Conservation (phyloP, 2,113 vertebrate genomes). For the Cololabis saira region DNA sequence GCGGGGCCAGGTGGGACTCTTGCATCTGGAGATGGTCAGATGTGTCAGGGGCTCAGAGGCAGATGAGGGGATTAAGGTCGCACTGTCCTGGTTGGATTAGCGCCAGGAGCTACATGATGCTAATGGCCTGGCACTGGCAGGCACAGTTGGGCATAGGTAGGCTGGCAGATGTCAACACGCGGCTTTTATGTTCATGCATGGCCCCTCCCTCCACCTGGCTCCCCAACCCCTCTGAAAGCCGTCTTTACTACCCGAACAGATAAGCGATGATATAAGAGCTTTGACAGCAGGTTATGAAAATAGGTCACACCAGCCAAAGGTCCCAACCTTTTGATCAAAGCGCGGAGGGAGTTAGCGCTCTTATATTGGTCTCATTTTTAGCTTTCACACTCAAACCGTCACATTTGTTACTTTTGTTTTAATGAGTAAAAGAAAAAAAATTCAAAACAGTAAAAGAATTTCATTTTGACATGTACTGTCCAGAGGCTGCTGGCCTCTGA, state of each 20-base stretch:
- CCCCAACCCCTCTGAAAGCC: constrained; percentile 10
- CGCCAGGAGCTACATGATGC: constrained; percentile 64
- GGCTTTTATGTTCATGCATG: constrained; percentile 29
- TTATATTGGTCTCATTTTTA: background rate
- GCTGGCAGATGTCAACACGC: constrained; percentile 51
- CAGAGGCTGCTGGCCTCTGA: no score
- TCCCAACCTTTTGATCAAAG: constrained; percentile 27
- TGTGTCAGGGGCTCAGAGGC: constrained; percentile 55
- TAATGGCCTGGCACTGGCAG: constrained; percentile 61
- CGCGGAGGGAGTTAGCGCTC: background rate
- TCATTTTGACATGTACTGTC: no score
- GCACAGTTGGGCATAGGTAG: constrained; percentile 27
- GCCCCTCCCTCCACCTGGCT: constrained; percentile 8
- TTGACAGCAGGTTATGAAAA: constrained; percentile 26
- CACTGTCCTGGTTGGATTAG: constrained; percentile 67
- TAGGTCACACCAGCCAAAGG: constrained; percentile 14
- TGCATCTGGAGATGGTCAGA: constrained; percentile 57
- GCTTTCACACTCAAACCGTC: background rate
- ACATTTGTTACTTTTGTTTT: no score
- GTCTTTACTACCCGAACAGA: constrained; percentile 26
- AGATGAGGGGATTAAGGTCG: constrained; percentile 69
- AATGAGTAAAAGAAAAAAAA: no score
- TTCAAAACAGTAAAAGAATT: no score
- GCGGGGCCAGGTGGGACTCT: constrained; percentile 8
- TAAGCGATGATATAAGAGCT: constrained; percentile 32